Evolutionary conservation across 2,888 invertebrate genomes (phyloP).

Genomic region (Drosophila nr. perissopoda): DNA sequence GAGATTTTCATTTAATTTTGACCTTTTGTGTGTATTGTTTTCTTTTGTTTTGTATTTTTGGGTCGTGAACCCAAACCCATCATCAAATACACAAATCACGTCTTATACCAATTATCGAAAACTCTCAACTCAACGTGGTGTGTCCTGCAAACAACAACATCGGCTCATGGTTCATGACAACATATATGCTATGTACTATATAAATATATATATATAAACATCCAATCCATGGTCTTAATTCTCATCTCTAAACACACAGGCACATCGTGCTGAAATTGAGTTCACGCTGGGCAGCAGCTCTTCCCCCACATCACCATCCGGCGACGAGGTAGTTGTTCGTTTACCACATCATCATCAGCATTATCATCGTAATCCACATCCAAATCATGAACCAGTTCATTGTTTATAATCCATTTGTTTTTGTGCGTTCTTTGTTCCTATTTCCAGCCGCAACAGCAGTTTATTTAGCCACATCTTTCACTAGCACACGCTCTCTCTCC

Average conservation of each 20-base stretch:
- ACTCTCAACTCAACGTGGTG: constrained; percentile 33
- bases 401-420: constrained; percentile 35
- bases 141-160: constrained; percentile 48
- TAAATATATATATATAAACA: constrained; percentile 21
- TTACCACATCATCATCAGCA: constrained; percentile 37
- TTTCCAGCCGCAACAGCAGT: constrained; percentile 12
- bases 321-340: constrained; percentile 90
- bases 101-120: constrained; percentile 35
- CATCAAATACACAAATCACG: constrained; percentile 26
- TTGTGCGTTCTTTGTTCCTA: constrained; percentile 41
- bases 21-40: constrained; percentile 38
- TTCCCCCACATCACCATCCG: constrained; percentile 83
- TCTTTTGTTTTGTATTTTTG: constrained; percentile 53
- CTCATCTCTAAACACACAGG: constrained; percentile 86
- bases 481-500: constrained; percentile 7
- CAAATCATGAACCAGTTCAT: background rate
- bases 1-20: constrained; percentile 30
- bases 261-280: constrained; percentile 95
- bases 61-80: constrained; percentile 16
- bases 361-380: constrained; percentile 11
- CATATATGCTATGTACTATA: constrained; percentile 37
- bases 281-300: constrained; percentile 90
- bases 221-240: constrained; percentile 59
- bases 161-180: constrained; percentile 70
- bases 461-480: constrained; percentile 27